phyloP scores from a whole-genome alignment of 2,888 invertebrate genomes.

The Muscina levida region DNA sequence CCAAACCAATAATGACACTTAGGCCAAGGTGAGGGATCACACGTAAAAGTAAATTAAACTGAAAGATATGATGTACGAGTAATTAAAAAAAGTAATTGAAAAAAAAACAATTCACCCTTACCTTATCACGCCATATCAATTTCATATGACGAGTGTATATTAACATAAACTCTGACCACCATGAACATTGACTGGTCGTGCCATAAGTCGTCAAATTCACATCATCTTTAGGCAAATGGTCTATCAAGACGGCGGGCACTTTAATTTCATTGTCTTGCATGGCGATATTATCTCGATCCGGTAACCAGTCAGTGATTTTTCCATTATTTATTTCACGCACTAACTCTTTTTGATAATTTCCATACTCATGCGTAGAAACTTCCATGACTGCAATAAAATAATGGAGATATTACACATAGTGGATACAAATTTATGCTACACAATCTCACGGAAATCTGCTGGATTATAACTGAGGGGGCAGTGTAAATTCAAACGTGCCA shows the following conservation, averaged over 20 bases:
- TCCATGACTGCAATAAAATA: constrained; percentile 85
- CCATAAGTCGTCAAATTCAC: not conserved
- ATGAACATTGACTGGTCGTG: constrained; percentile 78
- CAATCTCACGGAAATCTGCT: constrained; percentile 93
- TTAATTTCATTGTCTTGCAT: not conserved
- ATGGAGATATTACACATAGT: no score
- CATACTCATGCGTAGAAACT: constrained; percentile 90
- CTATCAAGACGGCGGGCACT: not conserved
- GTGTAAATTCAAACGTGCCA: constrained; percentile 87
- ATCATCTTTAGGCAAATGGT: no score
- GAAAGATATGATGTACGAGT: constrained; percentile 73
- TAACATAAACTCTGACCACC: constrained; percentile 85
- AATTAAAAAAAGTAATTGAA: not conserved
- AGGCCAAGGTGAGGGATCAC: constrained; percentile 85
- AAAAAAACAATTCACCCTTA: not conserved
- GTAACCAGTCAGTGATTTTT: constrained; percentile 81
- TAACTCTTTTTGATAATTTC: constrained; percentile 86
- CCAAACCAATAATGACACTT: constrained; percentile 85
- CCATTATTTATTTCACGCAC: constrained; percentile 86
- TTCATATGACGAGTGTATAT: constrained; percentile 86
- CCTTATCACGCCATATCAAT: constrained; percentile 86
- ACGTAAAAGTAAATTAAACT: constrained; percentile 87
- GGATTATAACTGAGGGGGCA: constrained; percentile 97
- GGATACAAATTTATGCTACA: not conserved
- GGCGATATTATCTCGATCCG: constrained; percentile 52